Evolutionary conservation across 1,140 invertebrate species (phyloP).

Genomic region (Brachionus rotundiformis): DNA sequence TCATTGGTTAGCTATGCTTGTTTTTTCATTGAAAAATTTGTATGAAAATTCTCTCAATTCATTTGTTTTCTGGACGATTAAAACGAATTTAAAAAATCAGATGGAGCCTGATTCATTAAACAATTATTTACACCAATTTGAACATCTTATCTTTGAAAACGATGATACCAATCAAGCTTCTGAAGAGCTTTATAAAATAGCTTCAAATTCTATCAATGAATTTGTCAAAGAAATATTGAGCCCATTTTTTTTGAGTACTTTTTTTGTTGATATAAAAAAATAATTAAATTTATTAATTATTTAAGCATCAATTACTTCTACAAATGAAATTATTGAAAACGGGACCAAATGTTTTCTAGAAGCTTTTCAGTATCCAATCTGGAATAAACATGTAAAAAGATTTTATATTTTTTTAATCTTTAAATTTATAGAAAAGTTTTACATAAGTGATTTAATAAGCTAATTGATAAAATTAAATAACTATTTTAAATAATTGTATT

Average conservation of each 20-base stretch:
- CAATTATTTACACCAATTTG: neutral
- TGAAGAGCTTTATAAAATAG: neutral
- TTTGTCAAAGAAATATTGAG: neutral
- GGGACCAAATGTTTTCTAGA: neutral
- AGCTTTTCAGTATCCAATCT: conserved; percentile 51
- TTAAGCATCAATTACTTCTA: neutral
- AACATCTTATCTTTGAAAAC: neutral
- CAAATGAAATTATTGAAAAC: neutral
- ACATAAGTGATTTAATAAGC: too few relatives aligned
- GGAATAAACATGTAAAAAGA: conserved; percentile 47
- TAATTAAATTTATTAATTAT: neutral
- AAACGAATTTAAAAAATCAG: neutral
- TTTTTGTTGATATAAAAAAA: neutral
- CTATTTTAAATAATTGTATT: too few relatives aligned
- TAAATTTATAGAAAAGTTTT: too few relatives aligned
- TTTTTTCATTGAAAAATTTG: conserved; percentile 16
- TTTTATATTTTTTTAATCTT: neutral
- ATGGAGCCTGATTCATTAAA: neutral
- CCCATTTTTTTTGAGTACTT: neutral
- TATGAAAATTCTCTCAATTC: conserved; percentile 5
- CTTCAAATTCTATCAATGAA: neutral
- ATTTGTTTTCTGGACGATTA: neutral
- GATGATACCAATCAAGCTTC: neutral
- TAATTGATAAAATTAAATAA: too few relatives aligned
- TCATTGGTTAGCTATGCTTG: neutral